Percentiles rank a stretch among this genome's conserved stretches.
phyloP scores from a whole-genome alignment of 53 echinoderm and acorn worm genomes.

The Echinometra lucunter region DNA sequence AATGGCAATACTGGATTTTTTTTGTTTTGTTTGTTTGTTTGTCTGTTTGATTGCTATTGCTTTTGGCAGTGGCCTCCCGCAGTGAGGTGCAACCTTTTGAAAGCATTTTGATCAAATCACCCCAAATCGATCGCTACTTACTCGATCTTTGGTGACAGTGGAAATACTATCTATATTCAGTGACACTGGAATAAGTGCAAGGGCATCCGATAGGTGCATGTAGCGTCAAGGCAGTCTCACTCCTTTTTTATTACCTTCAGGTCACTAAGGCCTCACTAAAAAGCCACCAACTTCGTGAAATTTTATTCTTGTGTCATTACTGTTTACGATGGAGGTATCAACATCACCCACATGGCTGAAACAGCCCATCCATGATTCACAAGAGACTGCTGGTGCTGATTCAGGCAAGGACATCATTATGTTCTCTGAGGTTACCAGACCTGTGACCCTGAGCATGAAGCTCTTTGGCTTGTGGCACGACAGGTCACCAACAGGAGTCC shows the following conservation, averaged over 20 bases:
- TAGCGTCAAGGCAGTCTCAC: not conserved
- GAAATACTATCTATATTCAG: not conserved
- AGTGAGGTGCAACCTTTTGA: not conserved
- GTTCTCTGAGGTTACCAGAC: conserved; percentile 37
- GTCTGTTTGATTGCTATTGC: not conserved
- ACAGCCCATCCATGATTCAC: not conserved
- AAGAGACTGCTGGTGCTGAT: not conserved
- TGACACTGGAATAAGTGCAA: not conserved
- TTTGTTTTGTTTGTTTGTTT: no score
- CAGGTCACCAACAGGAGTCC: not conserved
- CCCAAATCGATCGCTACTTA: not conserved
- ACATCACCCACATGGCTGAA: conserved; percentile 38
- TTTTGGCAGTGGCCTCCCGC: not conserved
- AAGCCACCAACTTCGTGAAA: not conserved
- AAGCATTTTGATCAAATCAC: not conserved
- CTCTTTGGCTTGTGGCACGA: conserved; percentile 58
- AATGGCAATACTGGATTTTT: not conserved
- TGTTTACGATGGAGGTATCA: not conserved
- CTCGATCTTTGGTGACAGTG: not conserved
- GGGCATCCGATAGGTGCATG: not conserved
- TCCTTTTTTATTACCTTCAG: not conserved
- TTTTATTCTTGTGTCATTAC: no score
- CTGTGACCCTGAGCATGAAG: conserved; percentile 42
- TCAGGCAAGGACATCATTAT: not conserved
- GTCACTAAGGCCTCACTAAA: no score